Evolutionary conservation across 2,113 vertebrate species (phyloP).

Genomic region (Cynoglossus semilaevis): DNA sequence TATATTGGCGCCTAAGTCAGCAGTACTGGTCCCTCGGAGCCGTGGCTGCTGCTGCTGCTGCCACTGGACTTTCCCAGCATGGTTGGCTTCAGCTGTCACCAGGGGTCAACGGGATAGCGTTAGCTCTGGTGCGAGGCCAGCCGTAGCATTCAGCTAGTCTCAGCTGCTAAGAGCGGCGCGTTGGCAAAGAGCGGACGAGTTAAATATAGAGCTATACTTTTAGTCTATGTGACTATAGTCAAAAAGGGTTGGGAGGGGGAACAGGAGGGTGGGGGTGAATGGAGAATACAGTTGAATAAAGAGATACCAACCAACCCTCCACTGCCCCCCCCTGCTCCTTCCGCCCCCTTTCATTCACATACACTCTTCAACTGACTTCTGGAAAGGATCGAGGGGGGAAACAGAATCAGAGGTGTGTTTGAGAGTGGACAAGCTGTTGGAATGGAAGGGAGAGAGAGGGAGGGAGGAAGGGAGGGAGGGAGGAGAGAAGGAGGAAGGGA

Average conservation of each 20-base stretch:
- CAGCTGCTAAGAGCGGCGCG: slow-evolving; percentile 68
- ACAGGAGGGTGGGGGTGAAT: slow-evolving; percentile 44
- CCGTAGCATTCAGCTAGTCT: slow-evolving; percentile 59
- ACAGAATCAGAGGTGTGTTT: slow-evolving; percentile 58
- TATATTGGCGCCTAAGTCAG: slow-evolving; percentile 57
- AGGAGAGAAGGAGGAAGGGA: background rate
- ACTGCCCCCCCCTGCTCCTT: slow-evolving; percentile 12
- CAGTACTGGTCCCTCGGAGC: slow-evolving; percentile 57
- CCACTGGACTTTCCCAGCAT: slow-evolving; percentile 62
- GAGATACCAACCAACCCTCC: too few relatives aligned
- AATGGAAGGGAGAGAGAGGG: slow-evolving; percentile 29
- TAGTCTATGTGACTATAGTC: slow-evolving; percentile 53
- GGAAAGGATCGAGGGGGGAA: slow-evolving; percentile 26
- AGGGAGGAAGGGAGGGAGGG: slow-evolving; percentile 25
- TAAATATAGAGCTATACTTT: slow-evolving; percentile 75
- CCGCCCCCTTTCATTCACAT: slow-evolving; percentile 30
- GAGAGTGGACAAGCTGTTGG: slow-evolving; percentile 53
- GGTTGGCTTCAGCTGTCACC: slow-evolving; percentile 68
- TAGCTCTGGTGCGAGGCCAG: slow-evolving; percentile 18
- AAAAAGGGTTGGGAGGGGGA: slow-evolving; percentile 45
- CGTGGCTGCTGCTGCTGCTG: slow-evolving; percentile 56
- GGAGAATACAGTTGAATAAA: slow-evolving; percentile 42
- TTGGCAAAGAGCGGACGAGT: slow-evolving; percentile 53
- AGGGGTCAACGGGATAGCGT: slow-evolving; percentile 51
- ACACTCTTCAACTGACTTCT: slow-evolving; percentile 27